Evolutionary conservation across 2,113 vertebrate genomes (phyloP).

Genomic region (Aviceda subcristata): DNA sequence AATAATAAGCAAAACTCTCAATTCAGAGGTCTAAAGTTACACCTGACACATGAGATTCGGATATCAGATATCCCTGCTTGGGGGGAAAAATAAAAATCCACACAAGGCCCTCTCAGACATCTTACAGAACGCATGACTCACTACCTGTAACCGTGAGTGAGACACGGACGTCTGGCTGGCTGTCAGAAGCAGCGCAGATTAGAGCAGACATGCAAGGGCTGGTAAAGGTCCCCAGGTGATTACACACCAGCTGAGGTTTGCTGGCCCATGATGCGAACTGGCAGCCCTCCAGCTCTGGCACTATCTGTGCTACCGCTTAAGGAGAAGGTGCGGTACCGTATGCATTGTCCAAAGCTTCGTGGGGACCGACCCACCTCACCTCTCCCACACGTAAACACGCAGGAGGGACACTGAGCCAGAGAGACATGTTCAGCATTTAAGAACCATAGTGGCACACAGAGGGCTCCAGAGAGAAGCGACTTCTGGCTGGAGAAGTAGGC

Average conservation of each 20-base stretch:
- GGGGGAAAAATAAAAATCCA: not conserved
- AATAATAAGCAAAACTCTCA: slow-evolving; percentile 23
- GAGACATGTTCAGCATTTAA: not conserved
- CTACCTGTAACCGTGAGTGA: not conserved
- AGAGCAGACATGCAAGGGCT: not conserved
- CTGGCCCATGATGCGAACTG: not conserved
- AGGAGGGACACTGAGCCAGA: not conserved
- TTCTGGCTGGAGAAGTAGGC: not conserved
- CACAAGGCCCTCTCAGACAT: not conserved
- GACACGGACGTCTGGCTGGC: not conserved
- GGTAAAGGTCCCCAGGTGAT: not conserved
- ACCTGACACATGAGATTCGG: not conserved
- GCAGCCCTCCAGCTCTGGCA: not conserved
- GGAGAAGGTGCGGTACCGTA: not conserved
- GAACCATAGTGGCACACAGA: not conserved
- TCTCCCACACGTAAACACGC: rapidly evolving
- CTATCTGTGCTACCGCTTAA: not conserved
- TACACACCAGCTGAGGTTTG: not conserved
- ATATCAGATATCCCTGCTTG: not conserved
- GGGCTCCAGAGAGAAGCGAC: not conserved
- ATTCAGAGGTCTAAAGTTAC: slow-evolving; percentile 1
- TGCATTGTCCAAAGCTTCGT: not conserved
- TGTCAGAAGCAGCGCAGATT: not conserved
- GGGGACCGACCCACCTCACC: not conserved
- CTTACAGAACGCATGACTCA: not conserved